phyloP scores from a whole-genome alignment of 2,797 vertebrate species.

The Pangasius krempfi region DNA sequence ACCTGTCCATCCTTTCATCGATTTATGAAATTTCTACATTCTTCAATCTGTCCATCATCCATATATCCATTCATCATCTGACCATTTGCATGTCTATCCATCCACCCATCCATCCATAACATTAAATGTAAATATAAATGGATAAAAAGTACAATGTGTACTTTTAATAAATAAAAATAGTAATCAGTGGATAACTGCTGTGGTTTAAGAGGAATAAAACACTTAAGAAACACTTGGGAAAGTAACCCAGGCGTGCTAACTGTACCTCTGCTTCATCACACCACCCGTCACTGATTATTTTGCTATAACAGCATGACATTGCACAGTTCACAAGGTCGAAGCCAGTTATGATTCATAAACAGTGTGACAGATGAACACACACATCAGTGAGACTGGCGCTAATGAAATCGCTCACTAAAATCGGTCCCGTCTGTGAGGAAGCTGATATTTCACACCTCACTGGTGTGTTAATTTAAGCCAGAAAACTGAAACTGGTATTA shows the following conservation, averaged over 20 bases:
- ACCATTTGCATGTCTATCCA: not conserved
- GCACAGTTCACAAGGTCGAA: not conserved
- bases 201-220: not conserved
- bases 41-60: not conserved
- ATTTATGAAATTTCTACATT: not conserved
- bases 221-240: not conserved
- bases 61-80: not conserved
- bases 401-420: conserved; percentile 61
- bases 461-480: conserved; percentile 77
- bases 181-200: not conserved
- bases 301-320: not conserved
- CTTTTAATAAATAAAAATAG: not conserved
- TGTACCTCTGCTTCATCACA: not conserved
- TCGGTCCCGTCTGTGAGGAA: conserved; percentile 69
- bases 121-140: not conserved
- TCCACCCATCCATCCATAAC: not conserved
- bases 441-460: conserved; percentile 70
- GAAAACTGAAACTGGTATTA: conserved; percentile 58
- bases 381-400: not conserved
- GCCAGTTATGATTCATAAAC: not conserved
- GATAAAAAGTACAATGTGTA: not conserved
- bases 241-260: not conserved
- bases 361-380: not conserved
- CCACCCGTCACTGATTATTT: not conserved
- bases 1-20: not conserved